Base-by-base conservation (phyloP, 2,113 vertebrate genomes). In the Siniperca knerii region DNA sequence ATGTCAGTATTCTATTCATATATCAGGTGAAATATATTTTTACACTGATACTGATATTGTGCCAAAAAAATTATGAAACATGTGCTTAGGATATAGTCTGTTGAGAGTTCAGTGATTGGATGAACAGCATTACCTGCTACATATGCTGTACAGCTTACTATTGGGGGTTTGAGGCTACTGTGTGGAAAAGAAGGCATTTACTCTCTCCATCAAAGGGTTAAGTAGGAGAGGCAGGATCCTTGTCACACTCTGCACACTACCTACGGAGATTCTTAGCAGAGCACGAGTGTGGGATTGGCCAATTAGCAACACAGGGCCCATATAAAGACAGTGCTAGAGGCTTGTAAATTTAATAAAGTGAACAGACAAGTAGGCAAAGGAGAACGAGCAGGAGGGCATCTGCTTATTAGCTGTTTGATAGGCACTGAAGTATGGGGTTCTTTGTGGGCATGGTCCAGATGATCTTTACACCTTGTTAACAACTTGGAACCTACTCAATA, bases 241-340 rank as follows among this genome's bases (percentile, higher is more conserved):
- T 83, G 69, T 87, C 33, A 68, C 75, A 57, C 68, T 77, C 67
- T 64, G 18, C 44, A n/a, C 42, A 52, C 46, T 58, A 35, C 50
- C 72, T 83, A 68, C 25, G 33, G 18, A 78, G 68, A 12, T 77
- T 77, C 78, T 75, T 29, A 61, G 77, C 50, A 25, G 72, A 75
- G 42, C 50, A 29, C 7, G 55, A 79, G 50, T 77, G 81, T 65
- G 64, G 68, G 82, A 83, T 85, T 80, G n/a, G 71, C 75, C 84
- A 89, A 87, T 92, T 89, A 87, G 79, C 60, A 76, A 77, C 61
- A 78, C 52, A 77, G 58, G 71, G 69, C 70, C 50, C 15, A 64
- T 74, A 77, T 75, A 75, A 86, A 72, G 15, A 44, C 66, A 25
- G 64, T 46, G 37, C 65, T 68, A 13, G 48, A 64, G 79, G 80